Conservation (phyloP, 2,888 invertebrate species). For the Agrochola lychnidis region DNA sequence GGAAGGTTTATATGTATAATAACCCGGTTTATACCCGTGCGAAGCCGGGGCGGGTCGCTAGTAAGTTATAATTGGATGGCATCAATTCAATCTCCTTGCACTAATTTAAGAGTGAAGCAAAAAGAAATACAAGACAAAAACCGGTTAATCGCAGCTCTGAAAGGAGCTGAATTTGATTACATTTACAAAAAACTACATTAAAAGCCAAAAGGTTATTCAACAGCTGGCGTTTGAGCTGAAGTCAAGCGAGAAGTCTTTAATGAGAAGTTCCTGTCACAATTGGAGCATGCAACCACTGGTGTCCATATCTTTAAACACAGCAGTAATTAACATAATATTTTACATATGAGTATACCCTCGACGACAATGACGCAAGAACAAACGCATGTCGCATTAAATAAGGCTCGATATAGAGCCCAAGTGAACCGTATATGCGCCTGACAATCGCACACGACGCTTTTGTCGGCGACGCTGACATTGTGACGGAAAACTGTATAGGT, state of each 20-base stretch:
- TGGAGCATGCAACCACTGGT: slow-evolving; percentile 26
- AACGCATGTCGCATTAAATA: slow-evolving; percentile 59
- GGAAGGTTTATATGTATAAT: too few species aligned
- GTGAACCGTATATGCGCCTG: slow-evolving; percentile 63
- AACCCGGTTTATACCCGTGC: too few species aligned
- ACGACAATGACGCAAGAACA: slow-evolving; percentile 68
- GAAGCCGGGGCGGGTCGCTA: too few species aligned
- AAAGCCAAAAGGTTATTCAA: slow-evolving; percentile 16
- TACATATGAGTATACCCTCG: slow-evolving; percentile 55
- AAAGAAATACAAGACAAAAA: slow-evolving; percentile 5
- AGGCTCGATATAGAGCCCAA: slow-evolving; percentile 53
- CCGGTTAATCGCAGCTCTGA: not conserved
- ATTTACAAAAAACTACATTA: not conserved
- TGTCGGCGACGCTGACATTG: slow-evolving; percentile 59
- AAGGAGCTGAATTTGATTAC: slow-evolving; percentile 4
- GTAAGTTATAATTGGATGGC: slow-evolving; percentile 15
- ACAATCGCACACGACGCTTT: slow-evolving; percentile 67
- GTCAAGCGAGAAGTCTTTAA: slow-evolving; percentile 28
- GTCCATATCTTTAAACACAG: slow-evolving; percentile 44
- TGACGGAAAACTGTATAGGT: slow-evolving; percentile 42
- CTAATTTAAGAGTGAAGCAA: not conserved
- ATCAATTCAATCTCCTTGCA: slow-evolving; percentile 5
- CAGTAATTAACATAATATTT: slow-evolving; percentile 62
- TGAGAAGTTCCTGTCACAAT: slow-evolving; percentile 40
- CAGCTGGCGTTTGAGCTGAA: slow-evolving; percentile 35